A percentile compares a stretch with the other conserved stretches of the same genome.
phyloP scores from a whole-genome alignment of 2,888 invertebrate species.

The Thysanoteuthis rhombus region DNA sequence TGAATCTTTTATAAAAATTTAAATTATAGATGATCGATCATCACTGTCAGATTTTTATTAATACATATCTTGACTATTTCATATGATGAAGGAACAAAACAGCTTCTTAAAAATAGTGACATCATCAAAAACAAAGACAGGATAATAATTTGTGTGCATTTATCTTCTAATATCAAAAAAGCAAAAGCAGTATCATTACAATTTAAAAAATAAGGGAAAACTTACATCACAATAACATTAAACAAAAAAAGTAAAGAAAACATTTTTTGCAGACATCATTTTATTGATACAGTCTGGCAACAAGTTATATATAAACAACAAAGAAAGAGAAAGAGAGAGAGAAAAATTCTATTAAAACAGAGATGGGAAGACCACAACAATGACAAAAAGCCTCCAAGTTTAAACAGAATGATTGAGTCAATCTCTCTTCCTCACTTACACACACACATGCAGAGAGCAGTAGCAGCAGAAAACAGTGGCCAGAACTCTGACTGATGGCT shows the following conservation, averaged over 20 bases:
- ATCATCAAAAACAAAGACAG: not conserved
- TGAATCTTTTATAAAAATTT: not conserved
- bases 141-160: too few species aligned
- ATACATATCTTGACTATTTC: not conserved
- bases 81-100: not conserved
- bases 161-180: too few species aligned
- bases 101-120: not conserved
- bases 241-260: not conserved
- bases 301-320: not conserved
- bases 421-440: not conserved
- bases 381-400: not conserved
- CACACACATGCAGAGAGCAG: not conserved
- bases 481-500: too few species aligned
- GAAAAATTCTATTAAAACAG: not conserved
- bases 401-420: not conserved
- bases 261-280: not conserved
- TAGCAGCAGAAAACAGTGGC: too few species aligned
- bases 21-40: not conserved
- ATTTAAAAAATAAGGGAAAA: not conserved
- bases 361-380: not conserved
- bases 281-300: not conserved
- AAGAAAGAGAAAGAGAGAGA: not conserved
- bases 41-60: not conserved
- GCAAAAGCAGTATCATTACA: not conserved
- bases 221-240: not conserved